Base-by-base conservation (phyloP, 2,113 vertebrate genomes). In the Microtus oregoni region DNA sequence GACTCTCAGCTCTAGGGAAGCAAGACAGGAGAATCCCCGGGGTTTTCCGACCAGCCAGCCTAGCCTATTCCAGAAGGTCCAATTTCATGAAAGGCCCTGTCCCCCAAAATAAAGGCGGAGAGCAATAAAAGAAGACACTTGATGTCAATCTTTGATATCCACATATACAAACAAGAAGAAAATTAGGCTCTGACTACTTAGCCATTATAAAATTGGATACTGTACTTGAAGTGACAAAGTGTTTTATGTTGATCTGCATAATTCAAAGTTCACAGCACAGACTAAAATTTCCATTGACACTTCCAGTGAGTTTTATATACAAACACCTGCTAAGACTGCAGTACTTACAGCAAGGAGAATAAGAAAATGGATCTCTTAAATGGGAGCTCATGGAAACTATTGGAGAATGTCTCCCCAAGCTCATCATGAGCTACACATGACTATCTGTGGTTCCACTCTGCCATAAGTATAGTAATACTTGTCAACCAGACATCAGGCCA, bases 241-340 rank as follows among this genome's bases (percentile, higher is more conserved):
- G 1, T 44, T 96, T 10, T 55, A 52, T 73, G 63, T 87, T 85
- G n/a, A 86, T 55, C n/a, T 95, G n/a, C n/a, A 72, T 89, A 86
- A 86, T 35, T 67, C 38, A 82, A 92, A 94, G 38, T 19, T 77
- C 52, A 73, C 19, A 58, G 19, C 73, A 11, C 38, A 94, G 13
- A 67, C 24, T 52, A 75, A 78, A 90, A 83, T 85, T 70, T 88
- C 70, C 47, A 81, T 86, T 44, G 41, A 67, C 41, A 86, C 9
- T 44, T 67, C 61, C 61, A 14, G 5, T 91, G 79, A 87, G 7
- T 95, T 67, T 94, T 67, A 68, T 35, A 76, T 61, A 85, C 75
- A 32, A 75, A 52, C 15, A 68, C 0, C 19, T 70, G 65, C 44
- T 65, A 92, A 72, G 72, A 91, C 32, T 32, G 87, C 10, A 76